Evolutionary conservation across 2,113 vertebrate genomes (phyloP).

Genomic region (Crotalus horridus): DNA sequence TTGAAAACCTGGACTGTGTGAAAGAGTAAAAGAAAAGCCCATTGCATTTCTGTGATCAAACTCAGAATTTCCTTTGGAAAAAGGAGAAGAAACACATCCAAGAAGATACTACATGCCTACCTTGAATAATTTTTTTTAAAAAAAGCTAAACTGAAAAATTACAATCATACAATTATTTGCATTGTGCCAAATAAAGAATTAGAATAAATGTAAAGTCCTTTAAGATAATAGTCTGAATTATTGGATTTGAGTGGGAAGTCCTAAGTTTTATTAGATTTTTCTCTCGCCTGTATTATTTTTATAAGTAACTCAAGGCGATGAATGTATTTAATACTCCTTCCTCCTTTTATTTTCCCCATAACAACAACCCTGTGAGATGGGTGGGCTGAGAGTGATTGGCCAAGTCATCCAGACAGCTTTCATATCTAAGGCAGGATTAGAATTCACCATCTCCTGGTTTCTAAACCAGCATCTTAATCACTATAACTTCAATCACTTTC

Average conservation of each 20-base stretch:
- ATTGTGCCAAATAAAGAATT: not conserved
- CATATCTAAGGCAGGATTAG: not conserved
- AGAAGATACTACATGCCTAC: not conserved
- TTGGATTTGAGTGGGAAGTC: not conserved
- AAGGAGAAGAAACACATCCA: not conserved
- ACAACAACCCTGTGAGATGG: not conserved
- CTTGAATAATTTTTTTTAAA: not conserved
- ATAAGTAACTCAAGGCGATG: not conserved
- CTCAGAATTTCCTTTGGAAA: not conserved
- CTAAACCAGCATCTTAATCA: not conserved
- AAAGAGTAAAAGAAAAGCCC: not conserved
- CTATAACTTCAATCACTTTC: not conserved
- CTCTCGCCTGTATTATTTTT: not conserved
- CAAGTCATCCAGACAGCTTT: not conserved
- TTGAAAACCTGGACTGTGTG: not conserved
- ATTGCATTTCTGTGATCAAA: not conserved
- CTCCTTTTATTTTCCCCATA: not conserved
- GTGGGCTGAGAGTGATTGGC: not conserved
- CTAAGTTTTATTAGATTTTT: not conserved
- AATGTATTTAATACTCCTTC: not conserved
- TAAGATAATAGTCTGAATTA: not conserved
- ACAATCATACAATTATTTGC: not conserved
- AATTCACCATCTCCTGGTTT: not conserved
- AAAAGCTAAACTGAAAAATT: not conserved
- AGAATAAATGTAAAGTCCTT: not conserved